phyloP scores from a whole-genome alignment of 2,888 invertebrate species.

The Chymomyza fuscimana region DNA sequence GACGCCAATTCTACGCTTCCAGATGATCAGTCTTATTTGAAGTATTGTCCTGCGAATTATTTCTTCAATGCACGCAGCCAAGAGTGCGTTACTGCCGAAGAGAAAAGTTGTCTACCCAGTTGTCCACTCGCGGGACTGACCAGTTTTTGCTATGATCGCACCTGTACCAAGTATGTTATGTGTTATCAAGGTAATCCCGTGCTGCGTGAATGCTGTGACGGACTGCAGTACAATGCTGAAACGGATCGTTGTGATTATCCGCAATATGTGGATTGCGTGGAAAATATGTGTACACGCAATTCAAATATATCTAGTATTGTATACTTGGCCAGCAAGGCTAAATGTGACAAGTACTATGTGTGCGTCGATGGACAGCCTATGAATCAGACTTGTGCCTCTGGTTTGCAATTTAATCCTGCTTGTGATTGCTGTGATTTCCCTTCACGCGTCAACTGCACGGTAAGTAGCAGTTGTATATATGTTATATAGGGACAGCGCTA shows the following conservation, averaged over 20 bases:
- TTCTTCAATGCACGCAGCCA: conserved; percentile 65
- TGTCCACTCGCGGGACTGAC: conserved; percentile 57
- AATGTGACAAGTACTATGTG: conserved; percentile 70
- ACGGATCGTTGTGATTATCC: conserved; percentile 77
- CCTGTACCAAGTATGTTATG: conserved; percentile 74
- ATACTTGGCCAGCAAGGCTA: conserved; percentile 64
- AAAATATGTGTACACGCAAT: conserved; percentile 66
- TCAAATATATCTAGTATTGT: conserved; percentile 64
- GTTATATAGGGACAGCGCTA: not conserved
- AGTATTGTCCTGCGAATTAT: conserved; percentile 47
- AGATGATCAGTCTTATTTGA: conserved; percentile 48
- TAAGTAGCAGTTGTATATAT: conserved; percentile 35
- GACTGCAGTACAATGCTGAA: conserved; percentile 72
- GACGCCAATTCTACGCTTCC: not conserved
- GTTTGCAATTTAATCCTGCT: conserved; percentile 64
- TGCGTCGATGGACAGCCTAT: conserved; percentile 69
- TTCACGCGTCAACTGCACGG: conserved; percentile 65
- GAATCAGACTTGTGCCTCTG: conserved; percentile 60
- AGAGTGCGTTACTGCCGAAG: conserved; percentile 53
- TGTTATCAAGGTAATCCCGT: conserved; percentile 66
- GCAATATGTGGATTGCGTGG: conserved; percentile 74
- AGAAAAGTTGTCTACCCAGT: conserved; percentile 58
- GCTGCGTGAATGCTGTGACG: conserved; percentile 65
- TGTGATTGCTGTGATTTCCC: conserved; percentile 70
- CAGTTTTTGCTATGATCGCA: conserved; percentile 69